Base-by-base conservation (phyloP, 1,140 invertebrate genomes). In the Heterodera schachtii region DNA sequence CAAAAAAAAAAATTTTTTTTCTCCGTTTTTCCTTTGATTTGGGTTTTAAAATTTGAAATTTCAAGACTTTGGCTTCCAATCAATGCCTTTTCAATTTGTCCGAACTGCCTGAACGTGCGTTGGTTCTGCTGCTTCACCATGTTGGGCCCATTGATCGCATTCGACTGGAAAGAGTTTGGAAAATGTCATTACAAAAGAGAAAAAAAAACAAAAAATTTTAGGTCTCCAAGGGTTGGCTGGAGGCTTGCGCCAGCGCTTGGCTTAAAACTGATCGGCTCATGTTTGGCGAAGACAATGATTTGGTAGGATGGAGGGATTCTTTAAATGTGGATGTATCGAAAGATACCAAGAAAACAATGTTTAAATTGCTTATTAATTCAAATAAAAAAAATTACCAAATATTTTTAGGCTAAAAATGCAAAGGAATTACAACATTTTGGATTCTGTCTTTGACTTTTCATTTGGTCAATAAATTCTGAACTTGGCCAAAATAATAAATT, bases 211-310 rank as follows among this genome's bases (percentile, higher is more conserved):
- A 71, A 43, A 11, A 41, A 41, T 3, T 71, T 43, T n/a, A 71
- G 69, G 69, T 88, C 19, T 88, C 84, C 81, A 89, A 89, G 75
- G 69, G 67, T 16, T 89, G 86, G 82, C 84, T 89, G 41, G 88
- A 89, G 79, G 76, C 84, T 57, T 81, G 86, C 6, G 82, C 90
- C 11, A 89, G 87, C 49, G 86, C 87, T 67, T 49, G 75, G 69
- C 21, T 66, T 5, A 69, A 31, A 13, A 81, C 67, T 49, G 19
- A 66, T 52, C 69, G 44, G 52, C 46, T 76, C 16, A 31, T 47
- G 67, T 80, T 83, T 83, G 46, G 77, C 21, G 77, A 64, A 19
- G 60, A 78, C 3, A 75, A 47, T 85, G 87, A 81, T 86, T 4
- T 88, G 88, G 87, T 75, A 73, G 16, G 47, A 83, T n/a, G 11